Evolutionary conservation across 2,888 invertebrate genomes (phyloP), one percentile per base, ranked within the genome.

Genomic region (Darwinula stevensoni): DNA sequence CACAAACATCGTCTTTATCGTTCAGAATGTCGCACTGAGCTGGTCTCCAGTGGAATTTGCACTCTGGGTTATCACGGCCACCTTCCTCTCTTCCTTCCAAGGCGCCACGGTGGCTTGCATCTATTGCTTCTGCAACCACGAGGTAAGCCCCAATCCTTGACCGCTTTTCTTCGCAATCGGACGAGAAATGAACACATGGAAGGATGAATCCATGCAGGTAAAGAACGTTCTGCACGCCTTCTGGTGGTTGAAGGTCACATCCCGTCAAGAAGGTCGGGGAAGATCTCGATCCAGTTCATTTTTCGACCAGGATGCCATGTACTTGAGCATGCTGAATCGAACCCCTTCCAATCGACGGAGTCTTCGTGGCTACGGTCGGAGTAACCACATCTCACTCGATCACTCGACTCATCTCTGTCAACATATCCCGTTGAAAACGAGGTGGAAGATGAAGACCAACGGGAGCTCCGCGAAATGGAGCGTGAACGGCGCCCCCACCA

Each of bases 1-100:
- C 34, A 70, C 73, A 2, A 36, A 39, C 30, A 27, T 39, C n/a
- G 16, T 39, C 18, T 34, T 35, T 14, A 31, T 39, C 6, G 27
- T 39, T 2, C 39, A 37, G 2, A n/a, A n/a, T n/a, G 22, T n/a
- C 22, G 9, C 22, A 6, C n/a, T 22, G 22, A n/a, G 22, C 6
- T n/a, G 22, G 6, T 34, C 39, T 3, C 33, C 35, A 14, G 12
- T 36, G n/a, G 31, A 34, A 14, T 39, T 39, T 16, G 39, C 37
- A 6, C 12, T 33, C 4, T 39, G 39, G 39, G 32, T 36, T 4
- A 37, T 36, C 31, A 30, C 37, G 2, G 29, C 37, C 1, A 35
- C 38, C 17, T 14, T 36, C 6, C 26, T 39, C 9, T 30, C 33
- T 11, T 38, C 38, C 3, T 35, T 32, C 3, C 38, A 39, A 16